Conservation (phyloP, 2,888 invertebrate genomes). For the Acronicta alni region DNA sequence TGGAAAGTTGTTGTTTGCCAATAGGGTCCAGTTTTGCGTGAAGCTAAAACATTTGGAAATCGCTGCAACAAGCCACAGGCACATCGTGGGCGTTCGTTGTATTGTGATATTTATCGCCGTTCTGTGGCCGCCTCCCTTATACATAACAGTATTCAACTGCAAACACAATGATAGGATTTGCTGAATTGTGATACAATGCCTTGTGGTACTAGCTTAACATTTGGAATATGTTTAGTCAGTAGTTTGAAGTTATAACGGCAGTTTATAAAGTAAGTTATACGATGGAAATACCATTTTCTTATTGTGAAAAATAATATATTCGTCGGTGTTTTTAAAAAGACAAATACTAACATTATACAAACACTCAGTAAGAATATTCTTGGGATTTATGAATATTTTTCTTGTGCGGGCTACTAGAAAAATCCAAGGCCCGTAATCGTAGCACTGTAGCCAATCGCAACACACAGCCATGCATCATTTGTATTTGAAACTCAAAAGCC, state of each 20-base stretch:
- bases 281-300: background rate
- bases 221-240: slow-evolving; percentile 2
- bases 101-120: slow-evolving; percentile 62
- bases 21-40: slow-evolving; percentile 41
- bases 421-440: too few species aligned
- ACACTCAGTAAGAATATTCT: too few species aligned
- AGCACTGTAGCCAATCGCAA: too few species aligned
- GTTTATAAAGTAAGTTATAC: background rate
- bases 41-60: slow-evolving; percentile 54
- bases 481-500: too few species aligned
- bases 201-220: slow-evolving; percentile 20
- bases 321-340: too few species aligned
- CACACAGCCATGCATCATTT: too few species aligned
- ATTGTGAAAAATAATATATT: background rate
- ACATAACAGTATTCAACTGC: slow-evolving; percentile 42
- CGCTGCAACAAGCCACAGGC: slow-evolving; percentile 54
- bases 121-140: slow-evolving; percentile 42
- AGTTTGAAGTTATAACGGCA: slow-evolving; percentile 5
- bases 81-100: slow-evolving; percentile 55
- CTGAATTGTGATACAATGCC: slow-evolving; percentile 39
- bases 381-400: too few species aligned
- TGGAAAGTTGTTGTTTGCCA: slow-evolving; percentile 42
- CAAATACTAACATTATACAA: too few species aligned
- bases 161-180: slow-evolving; percentile 51
- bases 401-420: too few species aligned